Percentiles rank a stretch among this genome's conserved stretches.
phyloP scores from a whole-genome alignment of 2,888 invertebrate genomes.

The Epirrhoe alternata region DNA sequence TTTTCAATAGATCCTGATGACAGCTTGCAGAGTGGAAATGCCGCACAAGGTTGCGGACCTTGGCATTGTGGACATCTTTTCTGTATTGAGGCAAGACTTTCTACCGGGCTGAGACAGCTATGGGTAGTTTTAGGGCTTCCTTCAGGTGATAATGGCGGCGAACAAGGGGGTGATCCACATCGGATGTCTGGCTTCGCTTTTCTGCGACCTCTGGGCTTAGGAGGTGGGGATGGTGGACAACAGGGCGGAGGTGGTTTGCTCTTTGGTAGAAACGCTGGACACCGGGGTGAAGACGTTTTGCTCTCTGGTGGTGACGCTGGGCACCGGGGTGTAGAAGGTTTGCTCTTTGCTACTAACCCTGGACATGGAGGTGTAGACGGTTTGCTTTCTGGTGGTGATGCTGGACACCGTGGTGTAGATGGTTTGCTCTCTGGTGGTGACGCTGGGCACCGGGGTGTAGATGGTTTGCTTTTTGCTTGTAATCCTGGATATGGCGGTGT shows the following conservation, averaged over 20 bases:
- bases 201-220: constrained; percentile 10
- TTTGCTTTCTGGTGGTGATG: not conserved
- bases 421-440: not conserved
- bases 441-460: not conserved
- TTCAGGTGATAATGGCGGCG: constrained; percentile 7
- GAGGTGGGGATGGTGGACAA: constrained; percentile 4
- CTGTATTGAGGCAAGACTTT: not conserved
- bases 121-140: constrained; percentile 13
- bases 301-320: not conserved
- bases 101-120: constrained; percentile 11
- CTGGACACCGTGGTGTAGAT: not conserved
- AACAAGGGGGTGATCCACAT: constrained; percentile 5
- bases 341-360: too few species aligned
- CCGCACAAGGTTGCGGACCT: constrained; percentile 3
- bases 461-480: too few species aligned
- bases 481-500: not conserved
- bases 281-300: not conserved
- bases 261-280: not conserved
- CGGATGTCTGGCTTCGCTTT: constrained; percentile 14
- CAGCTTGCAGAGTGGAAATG: constrained; percentile 13
- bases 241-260: not conserved
- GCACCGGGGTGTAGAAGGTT: not conserved
- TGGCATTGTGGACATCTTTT: constrained; percentile 17
- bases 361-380: constrained; percentile 2
- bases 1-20: constrained; percentile 2